Evolutionary conservation across 2,113 vertebrate genomes (phyloP), one percentile per base, ranked within the genome.

Genomic region (Lamprologus callipterus): DNA sequence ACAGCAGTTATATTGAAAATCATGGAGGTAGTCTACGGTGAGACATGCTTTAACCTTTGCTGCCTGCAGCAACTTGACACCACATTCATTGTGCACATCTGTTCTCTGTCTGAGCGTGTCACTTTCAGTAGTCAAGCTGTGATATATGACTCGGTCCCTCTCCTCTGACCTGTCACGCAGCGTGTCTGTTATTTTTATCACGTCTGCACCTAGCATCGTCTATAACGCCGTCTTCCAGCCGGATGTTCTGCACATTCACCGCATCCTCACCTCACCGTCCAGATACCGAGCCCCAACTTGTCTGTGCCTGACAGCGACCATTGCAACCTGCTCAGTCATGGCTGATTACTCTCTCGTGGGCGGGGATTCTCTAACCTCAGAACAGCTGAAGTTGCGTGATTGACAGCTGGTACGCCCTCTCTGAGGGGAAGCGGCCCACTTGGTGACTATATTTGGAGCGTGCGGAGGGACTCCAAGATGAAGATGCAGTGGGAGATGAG

Each of bases 401-500:
- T 90, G 90, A 80, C 84, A 81, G 93, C 68, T 63, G 81, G 21
- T 51, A 14, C 80, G 2, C 78, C 88, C 84, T 78, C 65, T 37
- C 33, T 16, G 2, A 3, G 12, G 35, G 19, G 82, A 70, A 47
- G 84, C 35, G 3, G 73, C 4, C 55, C 3, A n/a, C 81, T 45
- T 2, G 4, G 4, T 88, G 88, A 81, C 91, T 13, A 70, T 89
- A 88, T 83, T 88, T 70, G 91, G 92, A 84, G 63, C 2, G 63
- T 19, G 17, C 8, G 16, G 9, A 16, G 19, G 17, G 40, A 19
- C 37, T 31, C 4, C 19, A 14, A 89, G 84, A 83, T 84, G 82
- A 70, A 40, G 84, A 31, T 53, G n/a, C 17, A 58, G 70, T 47
- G 19, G 53, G 84, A 79, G 55, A 63, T 95, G 95, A 95, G 81